These are phyloP conservation scores for Eonycteris spelaea DNA, from an alignment of 2,113 vertebrate species.

Conservation along the genomic window DNA sequence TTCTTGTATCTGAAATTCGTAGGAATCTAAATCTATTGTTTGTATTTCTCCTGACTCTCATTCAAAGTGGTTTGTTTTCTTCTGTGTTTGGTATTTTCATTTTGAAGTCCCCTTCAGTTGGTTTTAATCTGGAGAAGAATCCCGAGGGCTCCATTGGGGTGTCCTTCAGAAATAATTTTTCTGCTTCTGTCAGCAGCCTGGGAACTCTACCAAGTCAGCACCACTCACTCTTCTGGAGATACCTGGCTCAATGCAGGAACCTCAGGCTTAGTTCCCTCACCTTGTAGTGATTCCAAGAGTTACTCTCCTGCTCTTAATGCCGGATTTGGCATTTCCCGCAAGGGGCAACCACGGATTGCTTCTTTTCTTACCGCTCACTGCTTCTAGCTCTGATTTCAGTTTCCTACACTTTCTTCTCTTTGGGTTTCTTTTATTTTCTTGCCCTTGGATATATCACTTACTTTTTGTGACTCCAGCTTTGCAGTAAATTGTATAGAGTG, in stretches of 20 bases:
- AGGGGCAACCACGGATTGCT: neutral
- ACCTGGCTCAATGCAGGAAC: neutral
- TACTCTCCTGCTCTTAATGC: neutral
- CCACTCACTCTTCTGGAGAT: neutral
- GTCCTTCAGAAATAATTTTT: neutral
- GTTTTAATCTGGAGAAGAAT: neutral
- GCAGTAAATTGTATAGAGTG: neutral
- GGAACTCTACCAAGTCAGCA: neutral
- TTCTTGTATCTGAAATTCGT: neutral
- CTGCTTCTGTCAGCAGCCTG: neutral
- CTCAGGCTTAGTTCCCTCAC: neutral
- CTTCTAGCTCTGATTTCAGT: neutral
- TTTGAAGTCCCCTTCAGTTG: neutral
- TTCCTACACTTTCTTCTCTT: neutral
- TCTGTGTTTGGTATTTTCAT: neutral
- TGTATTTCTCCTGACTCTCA: neutral
- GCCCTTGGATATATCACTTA: neutral
- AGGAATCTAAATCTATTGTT: neutral
- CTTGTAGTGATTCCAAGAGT: neutral
- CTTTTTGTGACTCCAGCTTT: neutral
- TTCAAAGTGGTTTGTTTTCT: neutral
- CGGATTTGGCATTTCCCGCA: neutral
- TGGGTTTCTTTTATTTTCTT: neutral
- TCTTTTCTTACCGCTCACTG: neutral
- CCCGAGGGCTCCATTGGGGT: neutral